Evolutionary conservation across 2,888 invertebrate genomes (phyloP).

Genomic region (Drosophila peninsularis): DNA sequence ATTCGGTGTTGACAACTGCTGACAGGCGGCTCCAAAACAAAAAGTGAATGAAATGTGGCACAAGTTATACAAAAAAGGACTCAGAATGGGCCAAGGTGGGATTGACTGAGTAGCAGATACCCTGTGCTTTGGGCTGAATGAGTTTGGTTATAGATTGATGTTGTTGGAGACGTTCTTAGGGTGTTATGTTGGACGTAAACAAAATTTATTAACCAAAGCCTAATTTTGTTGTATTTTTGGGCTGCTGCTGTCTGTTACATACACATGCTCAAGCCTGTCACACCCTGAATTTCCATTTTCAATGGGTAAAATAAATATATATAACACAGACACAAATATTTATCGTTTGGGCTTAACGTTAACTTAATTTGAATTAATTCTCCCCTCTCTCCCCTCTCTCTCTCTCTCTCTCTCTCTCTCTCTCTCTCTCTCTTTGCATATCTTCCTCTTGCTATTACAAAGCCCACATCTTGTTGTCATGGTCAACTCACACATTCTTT

Average conservation of each 20-base stretch:
- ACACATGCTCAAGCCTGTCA: not conserved
- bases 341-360: not conserved
- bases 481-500: conserved; percentile 1
- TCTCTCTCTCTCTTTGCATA: not conserved
- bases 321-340: too few species aligned
- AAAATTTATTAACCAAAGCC: too few species aligned
- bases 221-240: too few species aligned
- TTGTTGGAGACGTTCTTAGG: too few species aligned
- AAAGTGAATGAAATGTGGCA: conserved; percentile 31
- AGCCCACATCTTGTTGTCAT: not conserved
- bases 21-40: conserved; percentile 46
- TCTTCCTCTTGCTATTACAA: not conserved
- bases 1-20: conserved; percentile 71
- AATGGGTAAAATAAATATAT: conserved; percentile 1
- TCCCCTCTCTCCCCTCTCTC: not conserved
- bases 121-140: not conserved
- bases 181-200: too few species aligned
- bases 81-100: too few species aligned
- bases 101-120: not conserved
- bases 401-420: not conserved
- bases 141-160: too few species aligned
- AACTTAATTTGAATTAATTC: conserved; percentile 6
- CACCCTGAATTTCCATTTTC: not conserved
- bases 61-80: conserved; percentile 21
- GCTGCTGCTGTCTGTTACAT: too few species aligned